A percentile compares a stretch with the other conserved stretches of the same genome.
phyloP scores from a whole-genome alignment of 2,113 vertebrate species.

The Syngnathoides biaculeatus region DNA sequence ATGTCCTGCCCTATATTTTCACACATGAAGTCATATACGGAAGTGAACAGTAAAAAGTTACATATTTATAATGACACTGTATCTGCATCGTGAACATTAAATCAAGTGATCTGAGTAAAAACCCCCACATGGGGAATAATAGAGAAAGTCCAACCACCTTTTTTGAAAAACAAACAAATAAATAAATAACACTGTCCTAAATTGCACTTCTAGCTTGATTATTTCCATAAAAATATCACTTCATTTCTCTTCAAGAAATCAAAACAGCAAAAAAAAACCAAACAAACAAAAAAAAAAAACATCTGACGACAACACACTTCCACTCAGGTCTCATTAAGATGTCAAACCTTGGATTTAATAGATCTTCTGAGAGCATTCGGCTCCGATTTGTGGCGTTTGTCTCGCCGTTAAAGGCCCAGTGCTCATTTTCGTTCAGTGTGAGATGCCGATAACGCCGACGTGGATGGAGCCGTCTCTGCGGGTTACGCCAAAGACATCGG shows the following conservation, averaged over 20 bases:
- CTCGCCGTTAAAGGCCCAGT: conserved; percentile 11
- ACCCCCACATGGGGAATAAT: too few relatives aligned
- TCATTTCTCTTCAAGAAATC: neutral
- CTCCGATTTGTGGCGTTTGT: conserved; percentile 12
- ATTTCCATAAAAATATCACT: conserved; percentile 5
- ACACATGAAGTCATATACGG: too few relatives aligned
- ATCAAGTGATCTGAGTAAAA: too few relatives aligned
- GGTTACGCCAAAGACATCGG: conserved; percentile 17
- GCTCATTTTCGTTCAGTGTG: conserved; percentile 19
- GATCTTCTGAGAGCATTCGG: conserved; percentile 26
- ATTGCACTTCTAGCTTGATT: neutral
- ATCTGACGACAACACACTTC: conserved; percentile 1
- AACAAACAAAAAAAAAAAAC: too few relatives aligned
- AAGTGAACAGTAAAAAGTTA: too few relatives aligned
- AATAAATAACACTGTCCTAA: conserved; percentile 18
- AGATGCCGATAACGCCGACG: neutral
- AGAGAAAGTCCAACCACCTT: neutral
- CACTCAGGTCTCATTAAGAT: conserved; percentile 34
- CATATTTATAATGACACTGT: too few relatives aligned
- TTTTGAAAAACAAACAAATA: neutral
- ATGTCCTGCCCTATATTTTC: too few relatives aligned
- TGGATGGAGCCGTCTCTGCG: neutral
- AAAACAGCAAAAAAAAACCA: conserved; percentile 1
- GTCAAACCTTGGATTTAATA: conserved; percentile 31
- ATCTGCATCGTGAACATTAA: too few relatives aligned